These are phyloP conservation scores for Eupithecia centaureata DNA, from an alignment of 2,888 invertebrate species.

Conservation along the genomic window DNA sequence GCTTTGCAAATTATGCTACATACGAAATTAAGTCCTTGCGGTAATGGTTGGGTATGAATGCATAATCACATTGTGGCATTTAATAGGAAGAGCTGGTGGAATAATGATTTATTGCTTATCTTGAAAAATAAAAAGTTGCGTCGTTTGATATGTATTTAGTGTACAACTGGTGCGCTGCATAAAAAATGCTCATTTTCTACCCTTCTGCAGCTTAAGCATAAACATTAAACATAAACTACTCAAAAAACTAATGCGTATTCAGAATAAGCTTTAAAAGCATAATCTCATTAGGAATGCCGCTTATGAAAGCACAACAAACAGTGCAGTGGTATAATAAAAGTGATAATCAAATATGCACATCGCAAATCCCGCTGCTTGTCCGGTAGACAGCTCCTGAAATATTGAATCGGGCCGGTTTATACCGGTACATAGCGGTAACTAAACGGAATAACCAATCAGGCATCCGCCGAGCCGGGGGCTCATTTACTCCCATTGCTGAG, in stretches of 20 bases:
- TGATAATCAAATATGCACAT: constrained; percentile 68
- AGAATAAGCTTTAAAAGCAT: neutral
- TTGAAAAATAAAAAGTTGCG: neutral
- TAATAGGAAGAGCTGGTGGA: neutral
- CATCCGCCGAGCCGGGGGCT: constrained; percentile 44
- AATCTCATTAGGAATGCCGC: constrained; percentile 13
- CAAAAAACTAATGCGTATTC: constrained; percentile 6
- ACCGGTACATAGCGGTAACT: constrained; percentile 55
- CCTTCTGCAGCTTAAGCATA: neutral
- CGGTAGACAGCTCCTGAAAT: constrained; percentile 65
- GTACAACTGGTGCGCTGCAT: neutral
- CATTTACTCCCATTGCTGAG: constrained; percentile 10
- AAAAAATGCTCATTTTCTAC: neutral
- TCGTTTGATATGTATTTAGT: neutral
- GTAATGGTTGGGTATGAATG: neutral
- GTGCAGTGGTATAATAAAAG: constrained; percentile 24
- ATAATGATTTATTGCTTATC: neutral
- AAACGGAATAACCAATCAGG: constrained; percentile 72
- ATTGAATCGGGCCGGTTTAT: constrained; percentile 57
- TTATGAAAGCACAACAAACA: constrained; percentile 10
- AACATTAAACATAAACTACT: neutral
- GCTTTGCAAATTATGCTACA: neutral
- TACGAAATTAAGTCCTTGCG: neutral
- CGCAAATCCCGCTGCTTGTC: constrained; percentile 56
- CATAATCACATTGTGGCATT: neutral